phyloP scores from a whole-genome alignment of 2,113 vertebrate species.

The Piaya cayana region DNA sequence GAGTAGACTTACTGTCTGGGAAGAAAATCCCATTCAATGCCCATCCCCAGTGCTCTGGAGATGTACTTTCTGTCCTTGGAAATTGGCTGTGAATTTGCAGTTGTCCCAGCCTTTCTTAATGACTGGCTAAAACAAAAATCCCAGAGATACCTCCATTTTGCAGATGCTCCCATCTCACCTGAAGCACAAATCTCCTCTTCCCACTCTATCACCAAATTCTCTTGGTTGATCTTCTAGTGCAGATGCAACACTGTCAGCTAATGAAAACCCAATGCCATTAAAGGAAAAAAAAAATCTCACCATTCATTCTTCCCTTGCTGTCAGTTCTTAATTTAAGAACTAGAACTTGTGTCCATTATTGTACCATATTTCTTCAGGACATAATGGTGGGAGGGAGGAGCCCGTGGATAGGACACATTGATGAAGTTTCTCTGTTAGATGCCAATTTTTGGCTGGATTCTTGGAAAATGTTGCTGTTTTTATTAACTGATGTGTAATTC shows the following conservation, averaged over 20 bases:
- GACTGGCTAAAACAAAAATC: not conserved
- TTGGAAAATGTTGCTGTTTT: slow-evolving; percentile 70
- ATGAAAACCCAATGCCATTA: not conserved
- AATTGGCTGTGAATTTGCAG: not conserved
- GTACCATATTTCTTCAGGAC: not conserved
- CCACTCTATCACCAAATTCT: not conserved
- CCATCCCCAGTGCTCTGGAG: not conserved
- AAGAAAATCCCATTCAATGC: not conserved
- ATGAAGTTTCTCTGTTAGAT: slow-evolving; percentile 40
- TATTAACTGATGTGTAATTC: slow-evolving; percentile 55
- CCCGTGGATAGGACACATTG: not conserved
- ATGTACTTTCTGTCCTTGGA: not conserved
- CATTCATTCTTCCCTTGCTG: not conserved
- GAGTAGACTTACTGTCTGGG: not conserved
- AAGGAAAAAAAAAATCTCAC: not conserved
- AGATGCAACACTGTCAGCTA: not conserved
- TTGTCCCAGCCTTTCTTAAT: not conserved
- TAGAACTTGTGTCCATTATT: not conserved
- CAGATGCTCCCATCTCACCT: not conserved
- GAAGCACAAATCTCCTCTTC: not conserved
- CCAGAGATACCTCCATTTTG: not conserved
- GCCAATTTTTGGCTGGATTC: slow-evolving; percentile 63
- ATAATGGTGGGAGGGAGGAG: not conserved
- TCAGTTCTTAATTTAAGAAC: not conserved
- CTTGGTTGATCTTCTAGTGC: not conserved